A percentile compares a stretch with the other conserved stretches of the same genome.
phyloP scores from a whole-genome alignment of 2,113 vertebrate genomes.

The Pterocles gutturalis region DNA sequence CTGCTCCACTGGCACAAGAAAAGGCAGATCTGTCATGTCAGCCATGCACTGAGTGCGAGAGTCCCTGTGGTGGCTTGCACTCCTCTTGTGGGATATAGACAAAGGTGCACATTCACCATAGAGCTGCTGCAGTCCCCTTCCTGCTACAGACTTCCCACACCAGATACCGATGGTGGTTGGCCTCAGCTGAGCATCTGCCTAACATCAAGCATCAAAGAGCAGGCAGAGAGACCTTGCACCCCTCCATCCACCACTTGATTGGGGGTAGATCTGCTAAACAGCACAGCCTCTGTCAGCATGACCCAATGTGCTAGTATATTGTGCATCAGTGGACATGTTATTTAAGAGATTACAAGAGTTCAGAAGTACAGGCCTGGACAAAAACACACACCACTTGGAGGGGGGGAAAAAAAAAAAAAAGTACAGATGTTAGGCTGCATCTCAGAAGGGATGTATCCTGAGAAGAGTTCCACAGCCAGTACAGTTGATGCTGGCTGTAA shows the following conservation, averaged over 20 bases:
- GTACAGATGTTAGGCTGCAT: neutral
- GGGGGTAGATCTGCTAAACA: neutral
- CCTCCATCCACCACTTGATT: neutral
- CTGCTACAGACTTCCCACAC: neutral
- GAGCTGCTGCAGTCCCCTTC: neutral
- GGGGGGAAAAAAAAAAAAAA: too few relatives aligned
- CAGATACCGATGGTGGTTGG: neutral
- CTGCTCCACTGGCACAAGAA: neutral
- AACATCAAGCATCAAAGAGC: neutral
- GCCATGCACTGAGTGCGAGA: rapidly evolving
- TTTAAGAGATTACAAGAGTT: neutral
- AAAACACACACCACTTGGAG: neutral
- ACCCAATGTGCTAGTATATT: rapidly evolving
- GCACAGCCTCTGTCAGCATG: neutral
- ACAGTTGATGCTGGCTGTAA: rapidly evolving
- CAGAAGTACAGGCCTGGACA: neutral
- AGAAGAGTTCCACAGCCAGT: neutral
- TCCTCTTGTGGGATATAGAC: neutral
- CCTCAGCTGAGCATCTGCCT: neutral
- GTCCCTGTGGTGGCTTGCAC: rapidly evolving
- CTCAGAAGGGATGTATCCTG: neutral
- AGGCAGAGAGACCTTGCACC: neutral
- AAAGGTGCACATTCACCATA: neutral
- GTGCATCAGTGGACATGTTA: rapidly evolving
- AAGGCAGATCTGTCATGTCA: neutral